Evolutionary conservation across 1,140 invertebrate species (phyloP).

Genomic region (Formica selysi): DNA sequence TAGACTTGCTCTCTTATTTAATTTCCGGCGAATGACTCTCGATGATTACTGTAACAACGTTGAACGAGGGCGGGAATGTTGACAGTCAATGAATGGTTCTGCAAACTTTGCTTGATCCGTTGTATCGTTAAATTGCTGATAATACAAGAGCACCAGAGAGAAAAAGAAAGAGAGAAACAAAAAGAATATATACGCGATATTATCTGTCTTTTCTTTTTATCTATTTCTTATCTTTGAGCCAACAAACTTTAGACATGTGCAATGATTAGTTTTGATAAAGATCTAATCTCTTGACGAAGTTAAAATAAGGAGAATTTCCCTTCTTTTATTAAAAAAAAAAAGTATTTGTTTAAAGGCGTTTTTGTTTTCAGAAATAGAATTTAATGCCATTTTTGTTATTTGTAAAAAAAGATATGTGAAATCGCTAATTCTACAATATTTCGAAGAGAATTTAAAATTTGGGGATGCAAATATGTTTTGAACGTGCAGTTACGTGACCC

Average conservation of each 20-base stretch:
- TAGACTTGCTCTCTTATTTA: slow-evolving; percentile 65
- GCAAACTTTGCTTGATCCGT: not conserved
- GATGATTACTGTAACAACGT: slow-evolving; percentile 38
- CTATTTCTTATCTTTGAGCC: not conserved
- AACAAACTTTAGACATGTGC: slow-evolving; percentile 1
- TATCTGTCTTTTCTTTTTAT: slow-evolving; percentile 5
- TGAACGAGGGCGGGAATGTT: slow-evolving; percentile 17
- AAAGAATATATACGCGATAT: not conserved
- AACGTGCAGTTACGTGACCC: slow-evolving; percentile 56
- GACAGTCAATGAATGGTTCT: slow-evolving; percentile 24
- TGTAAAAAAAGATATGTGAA: not conserved
- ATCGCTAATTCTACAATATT: not conserved
- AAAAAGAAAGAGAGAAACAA: not conserved
- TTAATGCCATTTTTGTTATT: not conserved
- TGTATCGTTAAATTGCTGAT: not conserved
- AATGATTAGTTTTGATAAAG: not conserved
- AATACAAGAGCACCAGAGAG: not conserved
- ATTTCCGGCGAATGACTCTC: slow-evolving; percentile 62
- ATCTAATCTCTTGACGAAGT: not conserved
- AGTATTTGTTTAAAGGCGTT: not conserved
- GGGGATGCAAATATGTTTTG: not conserved
- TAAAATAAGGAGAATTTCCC: not conserved
- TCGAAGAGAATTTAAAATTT: not conserved
- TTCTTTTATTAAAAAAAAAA: not conserved
- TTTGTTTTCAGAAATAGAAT: not conserved